Conservation (phyloP, 2,113 vertebrate species). For the Chionis minor region DNA sequence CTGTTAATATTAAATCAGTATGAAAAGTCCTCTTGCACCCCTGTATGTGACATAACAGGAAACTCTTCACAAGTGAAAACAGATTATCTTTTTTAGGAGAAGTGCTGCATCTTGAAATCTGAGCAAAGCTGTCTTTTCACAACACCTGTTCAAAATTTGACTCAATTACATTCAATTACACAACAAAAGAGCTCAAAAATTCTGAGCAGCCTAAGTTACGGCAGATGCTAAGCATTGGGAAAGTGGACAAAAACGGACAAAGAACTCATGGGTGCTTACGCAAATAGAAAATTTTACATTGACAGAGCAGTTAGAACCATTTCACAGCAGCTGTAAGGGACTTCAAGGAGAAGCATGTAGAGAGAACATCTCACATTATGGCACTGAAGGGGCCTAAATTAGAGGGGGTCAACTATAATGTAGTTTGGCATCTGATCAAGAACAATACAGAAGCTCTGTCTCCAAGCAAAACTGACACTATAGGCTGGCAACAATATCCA, state of each 20-base stretch:
- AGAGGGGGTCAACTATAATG: neutral
- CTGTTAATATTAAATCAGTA: neutral
- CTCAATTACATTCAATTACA: neutral
- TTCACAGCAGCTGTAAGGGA: neutral
- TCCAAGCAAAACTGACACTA: neutral
- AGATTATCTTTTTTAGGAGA: neutral
- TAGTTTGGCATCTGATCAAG: neutral
- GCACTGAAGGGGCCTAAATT: neutral
- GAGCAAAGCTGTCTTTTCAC: neutral
- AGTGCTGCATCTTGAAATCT: neutral
- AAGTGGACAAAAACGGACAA: neutral
- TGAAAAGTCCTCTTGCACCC: neutral
- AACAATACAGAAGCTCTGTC: neutral
- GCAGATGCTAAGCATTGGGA: neutral
- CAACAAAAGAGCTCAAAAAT: neutral
- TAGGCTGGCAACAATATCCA: neutral
- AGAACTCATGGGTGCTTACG: neutral
- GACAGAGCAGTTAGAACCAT: neutral
- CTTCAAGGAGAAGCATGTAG: neutral
- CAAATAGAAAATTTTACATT: neutral
- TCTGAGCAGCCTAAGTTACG: neutral
- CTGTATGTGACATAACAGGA: neutral
- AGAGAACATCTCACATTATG: neutral
- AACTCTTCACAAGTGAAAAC: neutral
- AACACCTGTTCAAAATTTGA: neutral